A percentile compares a stretch with the other conserved stretches of the same genome.
These are phyloP conservation scores for Myotis lucifugus DNA, from an alignment of 2,113 vertebrate species.

Conservation along the genomic window DNA sequence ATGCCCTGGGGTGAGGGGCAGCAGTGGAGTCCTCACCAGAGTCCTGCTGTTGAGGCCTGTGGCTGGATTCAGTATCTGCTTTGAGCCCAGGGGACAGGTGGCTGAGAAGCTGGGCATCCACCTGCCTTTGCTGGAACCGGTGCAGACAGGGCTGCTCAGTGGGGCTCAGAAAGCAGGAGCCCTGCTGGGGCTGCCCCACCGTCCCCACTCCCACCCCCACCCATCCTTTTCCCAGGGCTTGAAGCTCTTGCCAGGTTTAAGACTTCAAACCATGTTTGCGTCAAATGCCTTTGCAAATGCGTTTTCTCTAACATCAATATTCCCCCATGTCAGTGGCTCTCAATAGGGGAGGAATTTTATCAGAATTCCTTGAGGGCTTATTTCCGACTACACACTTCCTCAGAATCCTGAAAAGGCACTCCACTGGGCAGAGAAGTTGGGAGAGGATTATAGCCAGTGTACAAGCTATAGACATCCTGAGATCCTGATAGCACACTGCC, in stretches of 20 bases:
- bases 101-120: not conserved
- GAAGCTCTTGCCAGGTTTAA: not conserved
- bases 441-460: not conserved
- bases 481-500: too few species aligned
- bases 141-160: not conserved
- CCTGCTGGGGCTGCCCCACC: not conserved
- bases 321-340: not conserved
- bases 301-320: not conserved
- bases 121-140: not conserved
- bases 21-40: fast-evolving
- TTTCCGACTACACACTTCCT: not conserved
- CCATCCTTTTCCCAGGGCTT: not conserved
- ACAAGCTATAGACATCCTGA: not conserved
- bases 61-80: not conserved
- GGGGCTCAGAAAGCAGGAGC: not conserved
- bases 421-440: not conserved
- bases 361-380: not conserved
- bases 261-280: not conserved
- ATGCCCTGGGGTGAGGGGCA: fast-evolving
- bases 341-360: not conserved
- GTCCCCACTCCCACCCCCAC: fast-evolving
- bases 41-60: not conserved
- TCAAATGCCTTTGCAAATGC: not conserved
- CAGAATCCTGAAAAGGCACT: not conserved
- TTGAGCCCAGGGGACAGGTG: fast-evolving